Evolutionary conservation across 2,888 invertebrate genomes (phyloP), one percentile per base, ranked within the genome.

Genomic region (Cantharis rufa): DNA sequence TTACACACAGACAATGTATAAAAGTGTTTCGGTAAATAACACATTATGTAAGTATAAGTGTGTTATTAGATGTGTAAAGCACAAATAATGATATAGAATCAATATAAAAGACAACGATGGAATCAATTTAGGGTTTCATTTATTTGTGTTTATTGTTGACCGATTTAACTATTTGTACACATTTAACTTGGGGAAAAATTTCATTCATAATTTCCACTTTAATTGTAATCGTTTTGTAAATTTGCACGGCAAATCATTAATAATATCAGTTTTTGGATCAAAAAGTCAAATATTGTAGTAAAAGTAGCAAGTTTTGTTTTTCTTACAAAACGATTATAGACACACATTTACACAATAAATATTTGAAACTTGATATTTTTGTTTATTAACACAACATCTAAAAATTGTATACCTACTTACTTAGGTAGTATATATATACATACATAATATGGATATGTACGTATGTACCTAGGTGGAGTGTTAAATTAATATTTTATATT

Each of bases 211-310:
- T 77, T 81, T 80, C 48, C 79, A 81, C 80, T 82, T 48, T 80
- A 81, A 82, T 82, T 83, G 81, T 84, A 84, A 84, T 84, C 84
- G 83, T 83, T 84, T 81, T 82, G 84, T 83, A 84, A 84, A 84
- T 84, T 84, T 84, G 83, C 82, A 83, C 78, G 80, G 83, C 79
- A 83, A 83, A 83, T 81, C 81, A 80, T 80, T 81, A 81, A 81
- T 81, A 81, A 80, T 80, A 79, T 76, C 73, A 78, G 64, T 80
- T 80, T 75, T 76, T 74, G 80, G 78, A 81, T 81, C 81, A 82
- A 83, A 82, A 83, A 82, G 82, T 81, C 78, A 83, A 82, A 82
- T 81, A 82, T 82, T 82, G 48, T 48, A 48, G 48, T 48, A 48
- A 48, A 48, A 80, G 81, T 81, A 75, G 75, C 69, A 71, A 71